Evolutionary conservation across 2,888 invertebrate genomes (phyloP).

Genomic region (Sinotaia quadrata): DNA sequence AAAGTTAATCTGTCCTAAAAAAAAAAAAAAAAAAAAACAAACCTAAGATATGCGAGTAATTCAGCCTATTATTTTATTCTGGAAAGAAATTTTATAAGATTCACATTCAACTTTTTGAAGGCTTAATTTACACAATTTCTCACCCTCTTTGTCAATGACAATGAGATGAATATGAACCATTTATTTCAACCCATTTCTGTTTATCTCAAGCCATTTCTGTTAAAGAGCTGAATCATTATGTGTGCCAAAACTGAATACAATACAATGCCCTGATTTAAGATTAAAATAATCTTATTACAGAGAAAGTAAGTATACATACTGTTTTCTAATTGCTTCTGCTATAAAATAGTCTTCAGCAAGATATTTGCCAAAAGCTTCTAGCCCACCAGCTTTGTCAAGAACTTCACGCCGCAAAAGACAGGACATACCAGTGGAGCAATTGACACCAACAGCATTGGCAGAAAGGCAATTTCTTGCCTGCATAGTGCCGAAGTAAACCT

Average conservation of each 20-base stretch:
- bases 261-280: background rate
- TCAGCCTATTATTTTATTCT: too few species aligned
- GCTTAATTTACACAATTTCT: too few species aligned
- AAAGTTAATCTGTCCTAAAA: too few species aligned
- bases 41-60: too few species aligned
- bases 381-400: conserved; percentile 90
- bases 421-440: conserved; percentile 99
- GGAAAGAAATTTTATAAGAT: too few species aligned
- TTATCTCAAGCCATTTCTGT: too few species aligned
- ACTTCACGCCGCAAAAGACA: conserved; percentile 90
- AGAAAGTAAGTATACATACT: conserved; percentile 65
- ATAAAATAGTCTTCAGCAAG: conserved; percentile 99
- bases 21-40: too few species aligned
- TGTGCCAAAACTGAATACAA: background rate
- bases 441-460: conserved; percentile 91
- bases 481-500: conserved; percentile 96
- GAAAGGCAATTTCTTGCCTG: conserved; percentile 95
- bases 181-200: too few species aligned
- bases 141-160: too few species aligned
- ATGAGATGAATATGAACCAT: too few species aligned
- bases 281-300: background rate
- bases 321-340: conserved; percentile 87
- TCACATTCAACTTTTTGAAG: too few species aligned
- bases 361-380: conserved; percentile 92
- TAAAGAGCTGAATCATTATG: background rate